These are phyloP conservation scores for Euplagia quadripunctaria DNA, from an alignment of 2,888 invertebrate genomes.

Conservation along the genomic window DNA sequence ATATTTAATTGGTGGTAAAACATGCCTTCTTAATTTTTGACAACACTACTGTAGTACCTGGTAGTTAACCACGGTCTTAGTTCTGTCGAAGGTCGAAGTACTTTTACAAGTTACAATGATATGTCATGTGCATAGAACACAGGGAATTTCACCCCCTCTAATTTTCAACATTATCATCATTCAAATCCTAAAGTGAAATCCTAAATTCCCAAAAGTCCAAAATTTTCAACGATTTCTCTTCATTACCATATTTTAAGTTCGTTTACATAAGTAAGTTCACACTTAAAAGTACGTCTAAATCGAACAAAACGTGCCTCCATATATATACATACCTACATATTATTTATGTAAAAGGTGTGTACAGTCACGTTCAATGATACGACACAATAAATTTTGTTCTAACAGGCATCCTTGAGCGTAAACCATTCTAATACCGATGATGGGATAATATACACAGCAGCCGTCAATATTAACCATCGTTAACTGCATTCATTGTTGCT, in stretches of 20 bases:
- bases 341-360: constrained; percentile 30
- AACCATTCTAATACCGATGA: constrained; percentile 65
- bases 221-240: background rate
- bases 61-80: no score
- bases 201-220: no score
- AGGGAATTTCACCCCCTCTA: no score
- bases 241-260: background rate
- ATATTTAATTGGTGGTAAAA: no score
- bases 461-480: constrained; percentile 52
- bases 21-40: no score
- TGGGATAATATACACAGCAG: constrained; percentile 56
- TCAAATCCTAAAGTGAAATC: no score
- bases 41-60: no score
- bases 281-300: constrained; percentile 14
- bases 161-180: no score
- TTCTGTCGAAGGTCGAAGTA: no score
- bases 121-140: no score
- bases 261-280: constrained; percentile 29
- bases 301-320: constrained; percentile 30
- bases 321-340: constrained; percentile 5
- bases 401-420: constrained; percentile 56
- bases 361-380: constrained; percentile 50
- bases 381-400: constrained; percentile 45
- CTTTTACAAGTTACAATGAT: no score
- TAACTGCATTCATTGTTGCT: constrained; percentile 50